These are phyloP conservation scores for Anagyrus pseudococci DNA, from an alignment of 2,888 invertebrate genomes.

Conservation along the genomic window DNA sequence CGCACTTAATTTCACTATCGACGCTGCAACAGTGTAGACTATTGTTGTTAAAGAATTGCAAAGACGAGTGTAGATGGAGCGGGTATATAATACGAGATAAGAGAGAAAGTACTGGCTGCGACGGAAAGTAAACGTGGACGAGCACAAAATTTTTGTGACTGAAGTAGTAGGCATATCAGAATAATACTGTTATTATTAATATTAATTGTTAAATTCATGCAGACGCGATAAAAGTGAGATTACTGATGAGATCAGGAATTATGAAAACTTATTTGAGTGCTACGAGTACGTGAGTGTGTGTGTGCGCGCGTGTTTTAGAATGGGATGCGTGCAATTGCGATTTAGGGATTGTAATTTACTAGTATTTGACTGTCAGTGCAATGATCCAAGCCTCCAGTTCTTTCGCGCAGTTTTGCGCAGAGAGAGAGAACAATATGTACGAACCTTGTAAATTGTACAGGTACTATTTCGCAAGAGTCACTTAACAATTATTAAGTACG, in stretches of 20 bases:
- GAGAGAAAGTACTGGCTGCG: too few relatives aligned
- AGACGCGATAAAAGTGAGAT: slow-evolving; percentile 42
- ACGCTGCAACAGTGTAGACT: slow-evolving; percentile 10
- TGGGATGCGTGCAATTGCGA: slow-evolving; percentile 57
- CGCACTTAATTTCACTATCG: neutral
- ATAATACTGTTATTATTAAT: slow-evolving; percentile 55
- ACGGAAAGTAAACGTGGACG: too few relatives aligned
- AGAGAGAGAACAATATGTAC: too few relatives aligned
- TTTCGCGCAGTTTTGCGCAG: slow-evolving; percentile 22
- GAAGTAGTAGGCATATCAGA: slow-evolving; percentile 57
- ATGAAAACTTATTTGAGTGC: slow-evolving; percentile 21
- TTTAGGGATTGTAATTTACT: slow-evolving; percentile 28
- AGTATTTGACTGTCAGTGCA: slow-evolving; percentile 29
- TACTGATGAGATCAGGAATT: slow-evolving; percentile 34
- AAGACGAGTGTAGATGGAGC: too few relatives aligned
- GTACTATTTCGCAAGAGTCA: slow-evolving; percentile 26
- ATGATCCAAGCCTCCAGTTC: slow-evolving; percentile 36
- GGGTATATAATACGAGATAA: too few relatives aligned
- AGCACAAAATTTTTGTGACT: slow-evolving; percentile 36
- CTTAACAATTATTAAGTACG: slow-evolving; percentile 20
- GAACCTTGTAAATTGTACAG: slow-evolving; percentile 38
- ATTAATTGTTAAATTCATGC: slow-evolving; percentile 53
- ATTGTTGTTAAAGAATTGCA: slow-evolving; percentile 23
- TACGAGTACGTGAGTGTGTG: slow-evolving; percentile 37
- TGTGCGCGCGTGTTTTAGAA: slow-evolving; percentile 47